Base-by-base conservation (phyloP, 1,140 invertebrate species). In the Camponotus vicinus region DNA sequence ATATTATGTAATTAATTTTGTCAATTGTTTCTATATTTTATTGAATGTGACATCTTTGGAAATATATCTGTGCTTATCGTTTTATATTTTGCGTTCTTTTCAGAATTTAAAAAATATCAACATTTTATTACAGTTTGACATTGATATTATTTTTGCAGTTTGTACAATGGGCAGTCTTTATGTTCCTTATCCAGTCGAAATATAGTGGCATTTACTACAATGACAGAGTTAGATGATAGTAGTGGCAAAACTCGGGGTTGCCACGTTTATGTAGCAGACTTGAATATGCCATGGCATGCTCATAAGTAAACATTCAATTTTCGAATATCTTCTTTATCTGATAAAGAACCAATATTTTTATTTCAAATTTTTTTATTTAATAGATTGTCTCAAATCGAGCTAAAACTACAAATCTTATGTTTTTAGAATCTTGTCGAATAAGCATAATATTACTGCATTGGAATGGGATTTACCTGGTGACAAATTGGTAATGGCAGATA, bases 381-480 rank as follows among this genome's bases (percentile, higher is more conserved):
- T 40, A 66, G 37, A n/a, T 40, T 67, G 0, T 59, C 21, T 9
- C 13, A 49, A 21, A 13, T 32, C 0, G 18, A 69, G n/a, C n/a
- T 61, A 32, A 42, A 78, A 27, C 6, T 52, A 11, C 61, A 21
- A 76, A 82, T 59, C 88, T 94, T 94, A 2, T 66, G 7, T 42
- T 21, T 78, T 61, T 86, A 96, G 96, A 93, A 94, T 96, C 86
- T 92, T 95, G 71, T 97, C 91, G 92, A 96, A 92, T 95, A 95
- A 90, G 94, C 94, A 95, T 32, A 95, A 96, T 76, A 96, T 98
- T 8, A 98, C 97, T 21, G 96, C 97, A 18, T 91, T 98, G 21
- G 97, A 98, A 95, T 98, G 98, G 98, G 98, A 98, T 94, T 95
- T 97, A 45, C 96, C 97, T 84, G 98, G 98, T 8, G 97, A 97